Percentiles rank a stretch among this genome's conserved stretches.
phyloP scores from a whole-genome alignment of 2,888 invertebrate species.

The Ormyrus rosae region DNA sequence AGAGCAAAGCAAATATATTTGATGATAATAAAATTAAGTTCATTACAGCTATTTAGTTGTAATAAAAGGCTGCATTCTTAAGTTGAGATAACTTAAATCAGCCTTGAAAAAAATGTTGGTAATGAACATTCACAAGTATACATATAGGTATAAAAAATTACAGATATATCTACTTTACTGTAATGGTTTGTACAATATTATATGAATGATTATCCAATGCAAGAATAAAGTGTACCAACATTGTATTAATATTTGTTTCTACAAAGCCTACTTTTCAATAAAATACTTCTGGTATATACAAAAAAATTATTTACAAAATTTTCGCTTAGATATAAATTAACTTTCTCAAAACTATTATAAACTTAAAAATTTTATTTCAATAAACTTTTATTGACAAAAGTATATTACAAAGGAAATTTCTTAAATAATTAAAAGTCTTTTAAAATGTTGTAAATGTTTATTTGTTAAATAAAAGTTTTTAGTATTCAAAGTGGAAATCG shows the following conservation, averaged over 20 bases:
- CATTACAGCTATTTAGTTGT: slow-evolving; percentile 59
- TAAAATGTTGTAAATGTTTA: not conserved
- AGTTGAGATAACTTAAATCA: slow-evolving; percentile 61
- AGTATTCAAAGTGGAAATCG: slow-evolving; percentile 95
- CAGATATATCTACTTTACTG: slow-evolving; percentile 73
- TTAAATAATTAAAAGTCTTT: not conserved
- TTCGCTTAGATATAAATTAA: not conserved
- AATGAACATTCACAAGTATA: slow-evolving; percentile 71
- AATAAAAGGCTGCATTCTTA: slow-evolving; percentile 55
- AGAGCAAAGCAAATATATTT: slow-evolving; percentile 65
- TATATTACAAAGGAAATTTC: slow-evolving; percentile 17
- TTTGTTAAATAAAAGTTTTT: slow-evolving; percentile 59
- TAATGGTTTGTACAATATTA: slow-evolving; percentile 76
- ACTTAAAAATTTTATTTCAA: no score
- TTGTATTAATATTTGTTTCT: slow-evolving; percentile 65
- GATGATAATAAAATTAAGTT: slow-evolving; percentile 60
- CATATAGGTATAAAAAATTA: slow-evolving; percentile 64
- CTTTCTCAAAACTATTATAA: slow-evolving; percentile 74
- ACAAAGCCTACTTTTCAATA: not conserved
- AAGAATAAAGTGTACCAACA: slow-evolving; percentile 75
- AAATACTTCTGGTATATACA: not conserved
- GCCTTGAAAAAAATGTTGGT: slow-evolving; percentile 69
- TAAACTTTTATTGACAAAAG: slow-evolving; percentile 62
- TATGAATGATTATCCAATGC: slow-evolving; percentile 69
- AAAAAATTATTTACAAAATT: slow-evolving; percentile 6